phyloP scores from a whole-genome alignment of 2,888 invertebrate genomes.

The Parthenolecanium corni region DNA sequence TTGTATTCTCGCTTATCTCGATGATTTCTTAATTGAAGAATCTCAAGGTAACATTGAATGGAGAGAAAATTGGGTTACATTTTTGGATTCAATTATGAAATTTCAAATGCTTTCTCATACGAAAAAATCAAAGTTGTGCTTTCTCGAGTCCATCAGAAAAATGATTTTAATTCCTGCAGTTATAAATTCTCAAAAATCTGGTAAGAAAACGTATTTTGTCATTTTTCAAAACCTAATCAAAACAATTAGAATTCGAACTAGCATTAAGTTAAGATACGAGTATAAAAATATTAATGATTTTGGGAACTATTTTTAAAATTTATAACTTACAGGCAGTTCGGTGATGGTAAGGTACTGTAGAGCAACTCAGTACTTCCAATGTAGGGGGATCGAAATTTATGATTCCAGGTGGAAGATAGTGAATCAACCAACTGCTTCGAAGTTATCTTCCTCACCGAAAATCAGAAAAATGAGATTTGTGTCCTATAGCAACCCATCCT shows the following conservation, averaged over 20 bases:
- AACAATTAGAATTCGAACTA: too few species aligned
- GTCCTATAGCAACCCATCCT: slow-evolving; percentile 2
- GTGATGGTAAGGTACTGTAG: neutral
- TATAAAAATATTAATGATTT: too few species aligned
- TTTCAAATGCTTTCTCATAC: slow-evolving; percentile 5
- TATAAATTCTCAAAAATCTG: neutral
- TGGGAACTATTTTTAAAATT: too few species aligned
- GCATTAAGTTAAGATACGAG: too few species aligned
- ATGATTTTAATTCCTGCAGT: neutral
- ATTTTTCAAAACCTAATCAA: too few species aligned
- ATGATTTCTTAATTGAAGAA: neutral
- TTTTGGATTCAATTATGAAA: slow-evolving; percentile 66
- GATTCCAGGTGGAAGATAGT: neutral
- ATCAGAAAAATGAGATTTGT: slow-evolving; percentile 10
- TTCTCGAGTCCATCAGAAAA: neutral
- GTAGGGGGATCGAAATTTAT: neutral
- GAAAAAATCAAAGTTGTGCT: too few species aligned
- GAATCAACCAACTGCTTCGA: neutral
- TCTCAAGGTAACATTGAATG: slow-evolving; percentile 47
- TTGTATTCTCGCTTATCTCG: neutral
- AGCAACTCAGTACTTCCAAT: neutral
- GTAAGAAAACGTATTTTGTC: too few species aligned
- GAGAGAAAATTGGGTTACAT: slow-evolving; percentile 75
- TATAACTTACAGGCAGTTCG: neutral
- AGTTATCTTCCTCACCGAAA: neutral